A percentile compares a stretch with the other conserved stretches of the same genome.
phyloP scores from a whole-genome alignment of 2,888 invertebrate genomes.

The Torymus texanus region DNA sequence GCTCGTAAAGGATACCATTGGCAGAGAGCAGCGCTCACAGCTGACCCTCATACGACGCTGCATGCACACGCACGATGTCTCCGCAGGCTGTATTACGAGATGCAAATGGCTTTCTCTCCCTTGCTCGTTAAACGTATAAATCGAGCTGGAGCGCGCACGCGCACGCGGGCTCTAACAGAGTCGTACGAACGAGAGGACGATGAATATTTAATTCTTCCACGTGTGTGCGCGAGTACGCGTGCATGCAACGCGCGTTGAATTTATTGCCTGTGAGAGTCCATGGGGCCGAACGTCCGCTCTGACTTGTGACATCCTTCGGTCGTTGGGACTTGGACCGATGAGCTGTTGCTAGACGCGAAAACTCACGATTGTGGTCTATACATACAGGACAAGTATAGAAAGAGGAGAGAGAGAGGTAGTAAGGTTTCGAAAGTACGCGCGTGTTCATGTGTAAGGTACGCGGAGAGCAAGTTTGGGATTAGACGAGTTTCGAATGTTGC shows the following conservation, averaged over 20 bases:
- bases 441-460: too few species aligned
- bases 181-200: conserved; percentile 40
- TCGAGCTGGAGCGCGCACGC: conserved; percentile 2
- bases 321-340: conserved; percentile 3
- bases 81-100: conserved; percentile 30
- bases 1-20: conserved; percentile 18
- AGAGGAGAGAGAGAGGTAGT: too few species aligned
- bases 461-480: not conserved
- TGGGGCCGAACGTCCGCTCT: conserved; percentile 7
- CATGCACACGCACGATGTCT: conserved; percentile 6
- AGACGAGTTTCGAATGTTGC: conserved; percentile 35
- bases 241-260: conserved; percentile 17
- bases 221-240: conserved; percentile 20
- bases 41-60: conserved; percentile 19
- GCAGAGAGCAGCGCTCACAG: not conserved
- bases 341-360: not conserved
- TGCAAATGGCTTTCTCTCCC: conserved; percentile 32
- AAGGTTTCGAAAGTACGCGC: conserved; percentile 34
- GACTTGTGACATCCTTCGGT: conserved; percentile 4
- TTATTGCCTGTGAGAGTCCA: conserved; percentile 13
- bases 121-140: conserved; percentile 50
- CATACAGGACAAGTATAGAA: not conserved
- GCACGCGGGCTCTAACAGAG: not conserved
- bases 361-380: not conserved
- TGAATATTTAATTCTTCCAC: conserved; percentile 56